These are phyloP conservation scores for Microplitis manilae DNA, from an alignment of 2,888 invertebrate genomes.

Conservation along the genomic window DNA sequence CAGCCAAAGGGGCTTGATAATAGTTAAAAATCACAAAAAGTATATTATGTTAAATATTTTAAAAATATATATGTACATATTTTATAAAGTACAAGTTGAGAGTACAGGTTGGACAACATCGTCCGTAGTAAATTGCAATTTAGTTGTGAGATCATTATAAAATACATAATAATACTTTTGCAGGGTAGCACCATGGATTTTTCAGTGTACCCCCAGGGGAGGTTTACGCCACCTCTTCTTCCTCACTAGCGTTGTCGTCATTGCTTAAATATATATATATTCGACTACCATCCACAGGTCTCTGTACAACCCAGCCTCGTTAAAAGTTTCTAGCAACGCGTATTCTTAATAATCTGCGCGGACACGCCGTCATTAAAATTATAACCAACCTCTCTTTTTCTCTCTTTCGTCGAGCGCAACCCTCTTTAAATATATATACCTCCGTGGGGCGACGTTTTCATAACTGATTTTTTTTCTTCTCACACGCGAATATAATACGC, in stretches of 20 bases:
- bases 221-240: conserved; percentile 29
- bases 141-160: conserved; percentile 71
- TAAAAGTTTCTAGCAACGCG: conserved; percentile 72
- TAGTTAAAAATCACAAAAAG: not conserved
- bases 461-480: conserved; percentile 11
- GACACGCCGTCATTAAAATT: conserved; percentile 72
- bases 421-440: conserved; percentile 46
- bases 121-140: conserved; percentile 68
- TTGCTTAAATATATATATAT: conserved; percentile 30
- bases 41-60: not conserved
- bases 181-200: conserved; percentile 29
- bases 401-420: conserved; percentile 33
- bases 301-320: conserved; percentile 64
- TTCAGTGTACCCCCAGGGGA: conserved; percentile 37
- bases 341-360: conserved; percentile 72
- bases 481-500: not conserved
- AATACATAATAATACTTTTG: conserved; percentile 66
- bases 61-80: not conserved
- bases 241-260: conserved; percentile 40
- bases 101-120: conserved; percentile 55
- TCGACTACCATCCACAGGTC: conserved; percentile 16
- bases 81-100: not conserved
- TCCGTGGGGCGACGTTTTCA: conserved; percentile 42
- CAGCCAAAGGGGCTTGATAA: conserved; percentile 3
- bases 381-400: conserved; percentile 59